Conservation (phyloP, 2,888 invertebrate species). For the Leistus spinibarbis region DNA sequence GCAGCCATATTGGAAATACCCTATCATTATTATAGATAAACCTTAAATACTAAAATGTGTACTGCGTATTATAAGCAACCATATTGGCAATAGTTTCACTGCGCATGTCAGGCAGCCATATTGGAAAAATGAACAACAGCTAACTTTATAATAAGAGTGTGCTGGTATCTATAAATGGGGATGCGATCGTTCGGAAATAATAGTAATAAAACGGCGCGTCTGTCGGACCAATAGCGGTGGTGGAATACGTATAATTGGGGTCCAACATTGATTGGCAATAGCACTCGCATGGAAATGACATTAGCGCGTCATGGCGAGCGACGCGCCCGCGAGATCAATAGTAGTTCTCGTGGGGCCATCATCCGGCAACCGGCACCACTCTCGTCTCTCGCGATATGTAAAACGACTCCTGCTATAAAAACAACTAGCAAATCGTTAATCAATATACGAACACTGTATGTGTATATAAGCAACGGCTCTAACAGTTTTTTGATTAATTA, state of each 20-base stretch:
- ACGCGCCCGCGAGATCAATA: constrained; percentile 28
- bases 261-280: constrained; percentile 53
- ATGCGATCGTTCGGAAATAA: constrained; percentile 22
- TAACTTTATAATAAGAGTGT: no score
- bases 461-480: not conserved
- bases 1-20: no score
- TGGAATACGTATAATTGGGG: constrained; percentile 49
- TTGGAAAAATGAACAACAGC: no score
- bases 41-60: no score
- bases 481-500: not conserved
- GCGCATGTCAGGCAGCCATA: no score
- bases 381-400: constrained; percentile 21
- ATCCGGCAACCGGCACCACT: not conserved
- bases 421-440: constrained; percentile 21
- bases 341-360: not conserved
- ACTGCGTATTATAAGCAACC: no score
- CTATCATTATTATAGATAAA: no score
- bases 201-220: constrained; percentile 28
- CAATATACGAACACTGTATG: not conserved
- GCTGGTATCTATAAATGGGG: not conserved
- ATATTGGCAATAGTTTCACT: no score
- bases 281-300: constrained; percentile 38
- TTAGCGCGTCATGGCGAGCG: constrained; percentile 4
- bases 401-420: constrained; percentile 28
- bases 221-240: constrained; percentile 46